These are phyloP conservation scores for Trichosurus vulpecula DNA, from an alignment of 2,797 vertebrate species.

Conservation along the genomic window DNA sequence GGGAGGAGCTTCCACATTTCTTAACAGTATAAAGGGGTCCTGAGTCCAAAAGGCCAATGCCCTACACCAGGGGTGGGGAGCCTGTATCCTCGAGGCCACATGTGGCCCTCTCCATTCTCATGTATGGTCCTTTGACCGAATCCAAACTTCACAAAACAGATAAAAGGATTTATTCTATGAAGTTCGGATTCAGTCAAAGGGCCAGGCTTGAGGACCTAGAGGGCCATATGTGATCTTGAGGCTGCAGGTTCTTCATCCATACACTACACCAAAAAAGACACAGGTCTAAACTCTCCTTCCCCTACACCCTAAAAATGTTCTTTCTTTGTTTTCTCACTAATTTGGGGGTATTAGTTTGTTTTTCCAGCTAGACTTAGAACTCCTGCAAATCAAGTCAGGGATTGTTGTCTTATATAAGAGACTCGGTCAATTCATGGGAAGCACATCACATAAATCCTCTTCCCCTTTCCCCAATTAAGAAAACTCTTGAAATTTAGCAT, in stretches of 20 bases:
- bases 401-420: not conserved
- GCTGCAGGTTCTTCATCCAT: too few relatives aligned
- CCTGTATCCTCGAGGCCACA: too few relatives aligned
- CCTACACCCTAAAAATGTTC: not conserved
- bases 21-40: not conserved
- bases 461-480: not conserved
- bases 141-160: too few relatives aligned
- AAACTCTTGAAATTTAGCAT: not conserved
- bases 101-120: too few relatives aligned
- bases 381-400: not conserved
- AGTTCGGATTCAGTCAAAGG: too few relatives aligned
- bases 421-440: not conserved
- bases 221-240: too few relatives aligned
- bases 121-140: too few relatives aligned
- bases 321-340: not conserved
- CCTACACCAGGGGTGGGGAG: not conserved
- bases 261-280: not conserved
- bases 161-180: too few relatives aligned
- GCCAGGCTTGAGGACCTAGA: too few relatives aligned
- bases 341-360: not conserved
- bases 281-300: not conserved
- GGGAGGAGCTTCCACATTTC: not conserved
- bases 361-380: not conserved
- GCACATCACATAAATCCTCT: not conserved
- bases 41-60: not conserved